phyloP scores from a whole-genome alignment of 2,888 invertebrate species.

The Blastobasis adustella region DNA sequence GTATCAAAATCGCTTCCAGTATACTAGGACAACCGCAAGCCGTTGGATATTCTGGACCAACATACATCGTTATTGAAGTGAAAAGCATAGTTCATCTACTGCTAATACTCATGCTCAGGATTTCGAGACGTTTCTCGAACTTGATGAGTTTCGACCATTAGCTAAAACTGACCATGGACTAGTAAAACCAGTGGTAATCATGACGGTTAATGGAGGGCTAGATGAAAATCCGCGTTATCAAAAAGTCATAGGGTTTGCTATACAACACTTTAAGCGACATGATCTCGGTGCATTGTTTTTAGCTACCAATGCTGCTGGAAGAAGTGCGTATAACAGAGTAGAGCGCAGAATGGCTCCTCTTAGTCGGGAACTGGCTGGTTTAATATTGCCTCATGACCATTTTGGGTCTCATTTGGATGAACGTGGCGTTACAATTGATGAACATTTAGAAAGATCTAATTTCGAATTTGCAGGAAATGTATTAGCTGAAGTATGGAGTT shows the following conservation, averaged over 20 bases:
- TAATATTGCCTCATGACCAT: conserved; percentile 20
- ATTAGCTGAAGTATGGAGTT: conserved; percentile 19
- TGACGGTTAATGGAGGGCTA: conserved; percentile 22
- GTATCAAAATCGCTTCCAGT: conserved; percentile 17
- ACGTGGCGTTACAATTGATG: conserved; percentile 18
- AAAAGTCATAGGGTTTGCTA: conserved; percentile 18
- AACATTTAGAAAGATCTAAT: conserved; percentile 19
- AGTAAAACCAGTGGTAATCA: conserved; percentile 23
- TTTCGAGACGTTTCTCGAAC: conserved; percentile 17
- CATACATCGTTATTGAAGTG: conserved; percentile 34
- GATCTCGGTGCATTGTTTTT: conserved; percentile 19
- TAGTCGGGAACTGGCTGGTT: conserved; percentile 18
- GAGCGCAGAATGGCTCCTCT: conserved; percentile 22
- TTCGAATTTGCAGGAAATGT: conserved; percentile 18
- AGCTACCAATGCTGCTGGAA: conserved; percentile 22
- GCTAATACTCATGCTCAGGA: conserved; percentile 22
- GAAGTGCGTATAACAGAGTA: conserved; percentile 20
- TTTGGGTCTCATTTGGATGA: conserved; percentile 21
- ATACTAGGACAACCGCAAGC: conserved; percentile 19
- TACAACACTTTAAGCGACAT: conserved; percentile 19
- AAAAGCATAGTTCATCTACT: conserved; percentile 22
- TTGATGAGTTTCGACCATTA: conserved; percentile 8
- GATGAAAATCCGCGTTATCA: conserved; percentile 23
- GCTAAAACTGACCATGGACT: conserved; percentile 12
- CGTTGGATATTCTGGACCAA: conserved; percentile 43